Conservation (phyloP, 2,113 vertebrate genomes). For the human (Homo sapiens) region DNA sequence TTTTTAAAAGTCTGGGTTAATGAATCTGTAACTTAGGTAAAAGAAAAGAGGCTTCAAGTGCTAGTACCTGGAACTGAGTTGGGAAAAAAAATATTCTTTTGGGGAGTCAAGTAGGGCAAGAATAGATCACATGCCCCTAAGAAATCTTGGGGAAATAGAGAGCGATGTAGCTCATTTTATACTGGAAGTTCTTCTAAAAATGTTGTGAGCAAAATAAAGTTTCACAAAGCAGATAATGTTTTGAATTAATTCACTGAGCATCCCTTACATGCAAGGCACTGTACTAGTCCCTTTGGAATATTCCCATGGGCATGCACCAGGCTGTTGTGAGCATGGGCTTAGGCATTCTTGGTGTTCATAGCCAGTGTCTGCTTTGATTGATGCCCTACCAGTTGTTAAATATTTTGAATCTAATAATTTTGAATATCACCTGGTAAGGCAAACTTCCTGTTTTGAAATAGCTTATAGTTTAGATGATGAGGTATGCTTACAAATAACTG, state of each 20-base stretch:
- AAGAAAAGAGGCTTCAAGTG: slow-evolving; percentile 67
- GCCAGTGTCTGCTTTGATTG: not conserved
- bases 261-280: too few relatives aligned
- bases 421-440: not conserved
- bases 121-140: not conserved
- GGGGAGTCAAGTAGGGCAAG: slow-evolving; percentile 62
- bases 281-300: not conserved
- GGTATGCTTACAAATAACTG: not conserved
- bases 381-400: not conserved
- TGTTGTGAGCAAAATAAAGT: not conserved
- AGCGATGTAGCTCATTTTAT: not conserved
- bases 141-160: not conserved
- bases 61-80: not conserved
- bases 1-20: slow-evolving; percentile 75
- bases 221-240: not conserved
- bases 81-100: not conserved
- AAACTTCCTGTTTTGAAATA: not conserved
- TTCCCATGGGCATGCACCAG: not conserved
- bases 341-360: not conserved
- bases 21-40: slow-evolving; percentile 71
- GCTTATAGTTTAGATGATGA: not conserved
- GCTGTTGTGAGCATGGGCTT: too few relatives aligned
- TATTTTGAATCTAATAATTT: not conserved
- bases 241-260: not conserved
- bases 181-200: not conserved